Evolutionary conservation across 1,140 invertebrate species (phyloP).

Genomic region (Zaprionus kolodkinae): DNA sequence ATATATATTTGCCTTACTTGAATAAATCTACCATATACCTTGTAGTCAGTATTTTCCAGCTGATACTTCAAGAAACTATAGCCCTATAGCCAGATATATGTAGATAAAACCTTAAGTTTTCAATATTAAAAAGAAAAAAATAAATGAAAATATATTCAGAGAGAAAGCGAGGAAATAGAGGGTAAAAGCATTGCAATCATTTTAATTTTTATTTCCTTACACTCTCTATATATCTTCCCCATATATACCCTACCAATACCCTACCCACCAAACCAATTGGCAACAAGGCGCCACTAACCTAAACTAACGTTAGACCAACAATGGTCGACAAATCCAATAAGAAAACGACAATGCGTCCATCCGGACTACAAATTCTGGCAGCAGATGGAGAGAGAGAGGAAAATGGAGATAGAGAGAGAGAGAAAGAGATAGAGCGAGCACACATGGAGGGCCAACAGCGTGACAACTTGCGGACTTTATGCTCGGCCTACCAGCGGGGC

Average conservation of each 20-base stretch:
- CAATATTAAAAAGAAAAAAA: background rate
- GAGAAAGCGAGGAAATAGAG: no score
- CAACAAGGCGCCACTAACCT: constrained; percentile 7
- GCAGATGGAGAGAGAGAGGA: background rate
- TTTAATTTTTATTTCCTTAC: no score
- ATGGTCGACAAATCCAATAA: constrained; percentile 32
- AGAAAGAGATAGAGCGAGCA: background rate
- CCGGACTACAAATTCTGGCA: background rate
- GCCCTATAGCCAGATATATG: background rate
- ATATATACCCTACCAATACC: background rate
- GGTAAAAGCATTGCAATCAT: no score
- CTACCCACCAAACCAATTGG: background rate
- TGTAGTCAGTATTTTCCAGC: no score
- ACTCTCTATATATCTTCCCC: no score
- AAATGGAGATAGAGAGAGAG: background rate
- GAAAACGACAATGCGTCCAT: constrained; percentile 12
- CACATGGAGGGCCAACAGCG: background rate
- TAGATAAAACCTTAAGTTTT: background rate
- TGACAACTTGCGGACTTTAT: constrained; percentile 48
- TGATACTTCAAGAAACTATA: background rate
- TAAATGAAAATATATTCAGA: no score
- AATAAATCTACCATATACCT: no score
- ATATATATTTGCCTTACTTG: no score
- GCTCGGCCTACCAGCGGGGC: constrained; percentile 33
- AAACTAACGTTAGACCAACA: constrained; percentile 28